Evolutionary conservation across 1,140 invertebrate species (phyloP), one percentile per base, ranked within the genome.

Genomic region (Philaenus spumarius): DNA sequence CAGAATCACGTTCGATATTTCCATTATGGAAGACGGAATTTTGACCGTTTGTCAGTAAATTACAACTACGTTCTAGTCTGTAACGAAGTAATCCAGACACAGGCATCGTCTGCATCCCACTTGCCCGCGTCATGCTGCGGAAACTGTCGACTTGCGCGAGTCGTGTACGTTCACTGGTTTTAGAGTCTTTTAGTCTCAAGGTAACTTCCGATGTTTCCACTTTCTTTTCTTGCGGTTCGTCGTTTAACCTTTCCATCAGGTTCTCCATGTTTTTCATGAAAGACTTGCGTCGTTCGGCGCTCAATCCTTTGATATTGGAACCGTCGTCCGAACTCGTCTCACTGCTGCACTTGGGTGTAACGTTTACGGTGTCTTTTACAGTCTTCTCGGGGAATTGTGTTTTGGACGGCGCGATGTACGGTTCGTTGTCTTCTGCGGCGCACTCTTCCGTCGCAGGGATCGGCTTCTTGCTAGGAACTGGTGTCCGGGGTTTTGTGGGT

Each of bases 211-310:
- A 1, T 43, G 20, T 17, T 12, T 56, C 26, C n/a, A 35, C 7
- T 24, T 40, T 19, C 17, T 46, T 35, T 35, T 35, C 46, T 23
- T 34, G 26, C 12, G 22, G 17, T 30, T 62, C 59, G 23, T 47
- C 37, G 17, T 62, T 60, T n/a, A 77, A 73, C 34, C 72, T 76
- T 50, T 72, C 69, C n/a, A 75, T 74, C 17, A 77, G 61, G 12
- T 67, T 71, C 5, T 77, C 74, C 75, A 77, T 77, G 60, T 75
- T 76, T 17, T 68, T 69, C 45, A 73, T 76, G 57, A 78, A 77
- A 0, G 73, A 76, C 34, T 72, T 72, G 45, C 74, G 68, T 12
- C 77, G 67, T 30, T 75, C 74, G 0, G 73, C 70, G 23, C 72
- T 76, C 23, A 77, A 62, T 0, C 75, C 76, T 60, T 64, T 60